These are phyloP conservation scores for Plebejus melissa DNA, from an alignment of 2,888 invertebrate species.

Conservation along the genomic window DNA sequence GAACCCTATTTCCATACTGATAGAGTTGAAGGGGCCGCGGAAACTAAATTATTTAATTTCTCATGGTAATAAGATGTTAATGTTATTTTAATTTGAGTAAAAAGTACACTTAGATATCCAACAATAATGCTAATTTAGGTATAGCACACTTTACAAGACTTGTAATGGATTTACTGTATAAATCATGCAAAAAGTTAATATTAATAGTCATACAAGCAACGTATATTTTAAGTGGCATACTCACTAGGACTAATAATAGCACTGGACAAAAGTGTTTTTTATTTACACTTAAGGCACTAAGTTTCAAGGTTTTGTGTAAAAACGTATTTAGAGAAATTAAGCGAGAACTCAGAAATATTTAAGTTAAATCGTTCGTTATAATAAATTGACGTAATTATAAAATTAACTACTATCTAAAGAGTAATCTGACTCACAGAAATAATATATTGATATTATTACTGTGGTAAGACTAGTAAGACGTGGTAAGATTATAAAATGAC, in stretches of 20 bases:
- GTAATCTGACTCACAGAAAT: too few species aligned
- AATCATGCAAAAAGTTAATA: conserved; percentile 16
- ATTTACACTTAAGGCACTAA: too few species aligned
- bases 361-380: too few species aligned
- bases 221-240: not conserved
- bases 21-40: not conserved
- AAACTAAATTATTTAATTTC: conserved; percentile 6
- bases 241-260: not conserved
- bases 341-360: too few species aligned
- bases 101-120: not conserved
- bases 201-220: not conserved
- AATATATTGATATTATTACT: too few species aligned
- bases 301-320: too few species aligned
- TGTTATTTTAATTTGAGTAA: conserved; percentile 21
- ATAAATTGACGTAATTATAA: too few species aligned
- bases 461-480: too few species aligned
- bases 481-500: not conserved
- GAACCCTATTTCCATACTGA: not conserved
- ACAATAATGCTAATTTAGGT: conserved; percentile 19
- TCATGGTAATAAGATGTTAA: conserved; percentile 9
- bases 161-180: conserved; percentile 21
- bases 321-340: too few species aligned
- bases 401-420: too few species aligned
- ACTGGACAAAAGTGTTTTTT: too few species aligned
- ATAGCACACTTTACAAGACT: not conserved